A percentile compares a stretch with the other conserved stretches of the same genome.
These are phyloP conservation scores for Achatina immaculata DNA, from an alignment of 1,140 invertebrate species.

Conservation along the genomic window DNA sequence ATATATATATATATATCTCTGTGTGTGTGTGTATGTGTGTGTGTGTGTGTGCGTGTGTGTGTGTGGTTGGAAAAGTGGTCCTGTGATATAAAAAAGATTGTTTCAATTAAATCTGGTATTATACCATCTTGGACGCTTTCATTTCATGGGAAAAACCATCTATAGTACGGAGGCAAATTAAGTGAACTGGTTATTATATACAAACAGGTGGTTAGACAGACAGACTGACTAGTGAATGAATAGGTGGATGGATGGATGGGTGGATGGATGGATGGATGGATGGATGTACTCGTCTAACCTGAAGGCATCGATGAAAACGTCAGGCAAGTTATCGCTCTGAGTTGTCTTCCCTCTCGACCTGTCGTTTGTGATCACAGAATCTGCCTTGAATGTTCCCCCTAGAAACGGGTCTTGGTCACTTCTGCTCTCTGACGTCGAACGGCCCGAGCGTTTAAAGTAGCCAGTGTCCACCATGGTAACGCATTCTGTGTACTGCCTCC, in stretches of 20 bases:
- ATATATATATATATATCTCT: too few species aligned
- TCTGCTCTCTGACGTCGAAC: not conserved
- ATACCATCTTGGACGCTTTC: too few species aligned
- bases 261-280: not conserved
- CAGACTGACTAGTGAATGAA: too few species aligned
- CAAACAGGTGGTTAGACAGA: too few species aligned
- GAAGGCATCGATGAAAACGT: not conserved
- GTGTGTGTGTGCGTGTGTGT: not conserved
- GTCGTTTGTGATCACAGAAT: not conserved
- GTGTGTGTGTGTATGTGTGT: not conserved
- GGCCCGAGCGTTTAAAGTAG: conserved; percentile 51
- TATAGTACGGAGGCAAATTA: too few species aligned
- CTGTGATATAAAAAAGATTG: too few species aligned
- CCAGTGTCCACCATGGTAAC: conserved; percentile 54
- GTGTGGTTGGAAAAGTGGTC: too few species aligned
- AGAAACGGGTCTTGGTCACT: not conserved
- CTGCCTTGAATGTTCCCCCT: too few species aligned
- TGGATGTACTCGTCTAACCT: not conserved
- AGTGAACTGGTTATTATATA: too few species aligned
- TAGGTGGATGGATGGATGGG: too few species aligned
- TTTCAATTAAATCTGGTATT: too few species aligned
- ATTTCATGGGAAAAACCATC: too few species aligned
- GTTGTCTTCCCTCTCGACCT: not conserved
- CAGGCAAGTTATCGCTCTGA: not conserved
- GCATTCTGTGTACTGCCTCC: conserved; percentile 49